Conservation (phyloP, 2,113 vertebrate species). For the Thryonomys swinderianus region DNA sequence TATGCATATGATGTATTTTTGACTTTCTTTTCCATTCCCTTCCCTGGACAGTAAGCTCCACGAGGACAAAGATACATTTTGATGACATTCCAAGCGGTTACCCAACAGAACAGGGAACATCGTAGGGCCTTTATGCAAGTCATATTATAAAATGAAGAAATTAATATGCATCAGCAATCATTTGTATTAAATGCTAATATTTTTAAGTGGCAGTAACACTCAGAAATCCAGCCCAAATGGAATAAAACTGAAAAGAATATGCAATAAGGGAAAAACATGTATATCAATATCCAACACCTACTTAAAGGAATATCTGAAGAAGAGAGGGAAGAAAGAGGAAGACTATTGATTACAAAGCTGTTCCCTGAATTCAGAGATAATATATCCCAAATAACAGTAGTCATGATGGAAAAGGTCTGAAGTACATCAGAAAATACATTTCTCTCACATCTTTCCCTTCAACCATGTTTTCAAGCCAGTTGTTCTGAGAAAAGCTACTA, state of each 20-base stretch:
- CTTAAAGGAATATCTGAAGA: not conserved
- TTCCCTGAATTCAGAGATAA: not conserved
- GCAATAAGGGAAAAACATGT: fast-evolving
- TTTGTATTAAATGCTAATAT: not conserved
- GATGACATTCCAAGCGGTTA: not conserved
- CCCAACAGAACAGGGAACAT: not conserved
- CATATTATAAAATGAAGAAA: not conserved
- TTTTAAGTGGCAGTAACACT: not conserved
- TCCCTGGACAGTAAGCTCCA: not conserved
- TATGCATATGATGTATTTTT: not conserved
- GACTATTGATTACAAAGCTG: not conserved
- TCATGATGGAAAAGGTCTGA: not conserved
- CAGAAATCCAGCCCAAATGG: not conserved
- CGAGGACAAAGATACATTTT: not conserved
- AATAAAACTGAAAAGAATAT: not conserved
- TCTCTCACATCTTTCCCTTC: not conserved
- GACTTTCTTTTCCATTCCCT: not conserved
- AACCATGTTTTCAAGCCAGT: not conserved
- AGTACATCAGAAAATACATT: not conserved
- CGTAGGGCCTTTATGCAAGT: not conserved
- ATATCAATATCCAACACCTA: not conserved
- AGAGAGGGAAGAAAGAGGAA: not conserved
- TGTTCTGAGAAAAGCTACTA: not conserved
- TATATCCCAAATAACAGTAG: too few species aligned
- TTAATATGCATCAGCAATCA: not conserved